A percentile compares a stretch with the other conserved stretches of the same genome.
Evolutionary conservation across 2,888 invertebrate species (phyloP).

Genomic region (Phragmatobia fuliginosa): DNA sequence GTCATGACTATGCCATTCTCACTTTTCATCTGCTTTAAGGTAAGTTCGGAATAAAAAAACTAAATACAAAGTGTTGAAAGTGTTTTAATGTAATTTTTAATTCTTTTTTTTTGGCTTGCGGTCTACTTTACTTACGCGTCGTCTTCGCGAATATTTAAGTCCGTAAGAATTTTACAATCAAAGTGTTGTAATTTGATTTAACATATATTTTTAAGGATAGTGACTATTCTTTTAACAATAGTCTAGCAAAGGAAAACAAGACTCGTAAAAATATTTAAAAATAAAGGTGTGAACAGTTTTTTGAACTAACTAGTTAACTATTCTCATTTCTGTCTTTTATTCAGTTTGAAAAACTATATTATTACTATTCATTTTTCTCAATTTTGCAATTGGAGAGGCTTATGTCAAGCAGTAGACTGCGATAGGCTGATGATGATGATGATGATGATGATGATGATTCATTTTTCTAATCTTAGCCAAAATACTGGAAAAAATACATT

Average conservation of each 20-base stretch:
- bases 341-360: too few relatives aligned
- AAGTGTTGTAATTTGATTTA: constrained; percentile 4
- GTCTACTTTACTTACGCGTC: not conserved
- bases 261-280: not conserved
- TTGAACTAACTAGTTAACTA: too few relatives aligned
- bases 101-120: not conserved
- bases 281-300: too few relatives aligned
- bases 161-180: not conserved
- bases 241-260: not conserved
- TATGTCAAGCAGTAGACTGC: too few relatives aligned
- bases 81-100: not conserved
- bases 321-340: too few relatives aligned
- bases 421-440: too few relatives aligned
- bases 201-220: not conserved
- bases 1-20: constrained; percentile 96
- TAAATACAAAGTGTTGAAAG: not conserved
- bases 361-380: too few relatives aligned
- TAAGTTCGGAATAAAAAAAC: constrained; percentile 76
- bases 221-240: not conserved
- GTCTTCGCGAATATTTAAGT: constrained; percentile 2
- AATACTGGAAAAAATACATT: too few relatives aligned
- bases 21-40: constrained; percentile 97
- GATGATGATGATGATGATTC: too few relatives aligned
- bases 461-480: too few relatives aligned
- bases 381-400: too few relatives aligned